Conservation (phyloP, 2,888 invertebrate species). For the Leptura quadrifasciata region DNA sequence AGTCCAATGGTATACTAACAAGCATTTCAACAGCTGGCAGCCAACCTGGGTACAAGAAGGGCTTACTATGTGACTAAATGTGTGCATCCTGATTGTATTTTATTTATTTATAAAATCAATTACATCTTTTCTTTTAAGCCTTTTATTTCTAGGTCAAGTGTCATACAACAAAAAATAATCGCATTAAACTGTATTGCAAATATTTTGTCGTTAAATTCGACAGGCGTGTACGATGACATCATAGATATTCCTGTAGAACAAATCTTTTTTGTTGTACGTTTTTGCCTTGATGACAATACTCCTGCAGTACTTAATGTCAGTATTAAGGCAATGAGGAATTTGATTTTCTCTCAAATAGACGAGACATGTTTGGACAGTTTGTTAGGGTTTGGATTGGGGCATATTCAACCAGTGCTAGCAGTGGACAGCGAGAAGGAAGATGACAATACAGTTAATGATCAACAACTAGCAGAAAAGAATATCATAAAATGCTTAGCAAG, state of each 20-base stretch:
- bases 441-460: conserved; percentile 86
- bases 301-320: conserved; percentile 84
- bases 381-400: conserved; percentile 80
- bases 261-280: conserved; percentile 87
- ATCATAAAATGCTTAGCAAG: conserved; percentile 83
- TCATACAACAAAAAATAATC: conserved; percentile 89
- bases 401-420: conserved; percentile 78
- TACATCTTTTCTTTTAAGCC: no score
- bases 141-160: conserved; percentile 76
- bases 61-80: no score
- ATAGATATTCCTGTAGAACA: conserved; percentile 85
- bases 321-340: conserved; percentile 83
- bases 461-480: conserved; percentile 90
- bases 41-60: no score
- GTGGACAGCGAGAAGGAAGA: conserved; percentile 72
- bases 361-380: conserved; percentile 84
- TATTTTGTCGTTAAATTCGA: conserved; percentile 82
- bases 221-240: conserved; percentile 86
- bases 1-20: no score
- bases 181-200: conserved; percentile 88
- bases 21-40: no score
- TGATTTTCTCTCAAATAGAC: conserved; percentile 86
- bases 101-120: no score
- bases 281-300: conserved; percentile 90
- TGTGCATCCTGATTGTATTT: no score